Evolutionary conservation across 1,140 invertebrate species (phyloP), one percentile per base, ranked within the genome.

Genomic region (Cydia splendana): DNA sequence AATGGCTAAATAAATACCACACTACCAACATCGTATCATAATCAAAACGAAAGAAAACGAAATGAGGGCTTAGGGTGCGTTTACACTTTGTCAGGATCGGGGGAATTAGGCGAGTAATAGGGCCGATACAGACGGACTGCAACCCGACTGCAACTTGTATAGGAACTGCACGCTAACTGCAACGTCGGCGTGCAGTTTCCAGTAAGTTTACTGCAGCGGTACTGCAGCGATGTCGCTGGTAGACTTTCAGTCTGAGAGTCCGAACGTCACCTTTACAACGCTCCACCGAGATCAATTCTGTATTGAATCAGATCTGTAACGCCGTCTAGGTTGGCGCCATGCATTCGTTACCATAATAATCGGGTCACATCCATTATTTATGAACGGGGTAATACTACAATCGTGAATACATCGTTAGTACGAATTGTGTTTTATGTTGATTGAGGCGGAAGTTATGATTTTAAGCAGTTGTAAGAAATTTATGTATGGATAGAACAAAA

Each of bases 301-400:
- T 71, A 71, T 71, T 71, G 67, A 24, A 45, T 71, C 67, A 71
- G 67, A 71, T 71, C 67, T 1, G 67, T 34, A 38, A 45, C 7
- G 67, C 34, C 34, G 30, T 71, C 67, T 71, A 71, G 67, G 42
- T 71, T 18, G 67, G 67, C 67, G 65, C 65, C 65, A 71, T 71
- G 67, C 67, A 71, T 71, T 71, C 67, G 67, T 71, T 71, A 71
- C 18, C 67, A 71, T 71, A 71, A 71, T 71, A 71, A 71, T 71
- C 67, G 67, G 67, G 67, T 71, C 67, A 71, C 67, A 71, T 71
- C 38, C 67, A 71, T 71, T 71, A 71, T 71, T 71, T 71, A 71
- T 71, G 34, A 71, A 71, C 67, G 30, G 18, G 67, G 67, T 71
- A 71, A 71, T 71, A 71, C 67, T 18, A 71, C 38, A 71, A 71